phyloP scores from a whole-genome alignment of 2,113 vertebrate genomes.

The Sinocyclocheilus rhinocerous region DNA sequence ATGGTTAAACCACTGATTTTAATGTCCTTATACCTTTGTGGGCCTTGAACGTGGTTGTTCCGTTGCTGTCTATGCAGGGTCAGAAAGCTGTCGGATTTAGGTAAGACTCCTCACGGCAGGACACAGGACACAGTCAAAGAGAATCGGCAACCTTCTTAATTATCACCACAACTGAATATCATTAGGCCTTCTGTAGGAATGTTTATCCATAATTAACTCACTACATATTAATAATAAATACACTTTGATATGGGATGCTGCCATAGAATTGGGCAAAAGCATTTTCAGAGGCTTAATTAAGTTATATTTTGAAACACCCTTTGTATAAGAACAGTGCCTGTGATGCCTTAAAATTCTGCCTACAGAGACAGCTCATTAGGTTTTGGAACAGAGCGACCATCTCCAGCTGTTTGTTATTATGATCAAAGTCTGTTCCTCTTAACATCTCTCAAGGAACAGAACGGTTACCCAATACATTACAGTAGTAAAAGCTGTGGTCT shows the following conservation, averaged over 20 bases:
- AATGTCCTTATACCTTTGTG: too few species aligned
- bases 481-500: neutral
- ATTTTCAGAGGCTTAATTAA: neutral
- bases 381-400: neutral
- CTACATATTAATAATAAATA: constrained; percentile 61
- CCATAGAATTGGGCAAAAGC: neutral
- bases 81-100: too few species aligned
- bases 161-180: constrained; percentile 58
- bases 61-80: too few species aligned
- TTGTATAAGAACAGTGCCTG: neutral
- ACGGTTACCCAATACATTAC: neutral
- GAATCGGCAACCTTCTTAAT: constrained; percentile 55
- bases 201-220: constrained; percentile 65
- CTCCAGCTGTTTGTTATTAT: constrained; percentile 28
- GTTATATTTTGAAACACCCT: neutral
- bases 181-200: constrained; percentile 57
- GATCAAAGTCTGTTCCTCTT: constrained; percentile 17
- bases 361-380: neutral
- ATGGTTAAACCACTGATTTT: neutral
- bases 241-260: constrained; percentile 16
- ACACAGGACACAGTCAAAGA: constrained; percentile 55
- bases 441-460: neutral
- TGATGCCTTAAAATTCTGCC: neutral
- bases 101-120: constrained; percentile 36
- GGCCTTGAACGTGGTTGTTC: too few species aligned